Evolutionary conservation across 2,797 vertebrate genomes (phyloP).

Genomic region (Anas capensis): DNA sequence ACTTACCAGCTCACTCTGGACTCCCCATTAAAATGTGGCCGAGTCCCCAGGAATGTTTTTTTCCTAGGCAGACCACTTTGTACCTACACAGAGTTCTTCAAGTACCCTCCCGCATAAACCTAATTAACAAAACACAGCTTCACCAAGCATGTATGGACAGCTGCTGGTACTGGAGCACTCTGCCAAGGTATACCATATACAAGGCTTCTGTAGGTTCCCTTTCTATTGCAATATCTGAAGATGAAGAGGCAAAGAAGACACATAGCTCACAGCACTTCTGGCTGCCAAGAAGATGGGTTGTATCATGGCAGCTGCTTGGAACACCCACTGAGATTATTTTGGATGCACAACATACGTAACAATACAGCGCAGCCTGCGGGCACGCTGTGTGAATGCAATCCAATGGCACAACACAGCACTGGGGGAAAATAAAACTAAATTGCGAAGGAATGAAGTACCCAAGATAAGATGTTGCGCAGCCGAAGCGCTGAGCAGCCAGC

Average conservation of each 20-base stretch:
- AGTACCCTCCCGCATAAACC: neutral
- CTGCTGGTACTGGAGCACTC: neutral
- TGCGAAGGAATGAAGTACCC: neutral
- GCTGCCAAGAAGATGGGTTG: slow-evolving; percentile 5
- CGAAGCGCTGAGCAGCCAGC: accelerated
- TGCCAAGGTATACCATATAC: neutral
- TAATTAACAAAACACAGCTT: neutral
- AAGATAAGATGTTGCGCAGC: neutral
- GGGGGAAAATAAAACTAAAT: neutral
- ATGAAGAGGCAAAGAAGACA: neutral
- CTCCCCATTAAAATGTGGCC: neutral
- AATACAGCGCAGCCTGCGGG: neutral
- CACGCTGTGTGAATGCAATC: accelerated
- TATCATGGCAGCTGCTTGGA: neutral
- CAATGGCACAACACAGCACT: accelerated
- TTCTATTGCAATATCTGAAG: neutral
- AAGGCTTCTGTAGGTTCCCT: neutral
- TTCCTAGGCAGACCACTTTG: neutral
- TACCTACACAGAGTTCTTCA: neutral
- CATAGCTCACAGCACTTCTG: neutral
- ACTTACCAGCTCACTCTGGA: neutral
- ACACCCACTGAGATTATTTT: neutral
- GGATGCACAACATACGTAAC: neutral
- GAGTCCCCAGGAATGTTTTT: neutral
- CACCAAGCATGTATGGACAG: neutral